Conservation (phyloP, 1,140 invertebrate genomes). For the Bombus fervidus region DNA sequence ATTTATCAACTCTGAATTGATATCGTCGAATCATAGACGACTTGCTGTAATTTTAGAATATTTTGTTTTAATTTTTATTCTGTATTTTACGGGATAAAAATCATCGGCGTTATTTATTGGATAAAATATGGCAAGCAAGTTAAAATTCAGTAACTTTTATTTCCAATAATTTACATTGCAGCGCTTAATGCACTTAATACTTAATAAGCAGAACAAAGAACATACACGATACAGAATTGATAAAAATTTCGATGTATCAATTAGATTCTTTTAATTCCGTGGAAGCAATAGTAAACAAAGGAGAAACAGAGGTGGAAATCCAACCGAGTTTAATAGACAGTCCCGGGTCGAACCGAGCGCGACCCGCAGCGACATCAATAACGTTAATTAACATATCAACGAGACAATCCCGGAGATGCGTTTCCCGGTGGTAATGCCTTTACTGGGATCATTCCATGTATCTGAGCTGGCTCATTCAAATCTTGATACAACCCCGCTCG, state of each 20-base stretch:
- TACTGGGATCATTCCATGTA: constrained; percentile 50
- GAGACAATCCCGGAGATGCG: constrained; percentile 57
- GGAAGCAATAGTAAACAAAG: background rate
- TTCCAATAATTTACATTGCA: too few relatives aligned
- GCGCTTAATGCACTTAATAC: background rate
- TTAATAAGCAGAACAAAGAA: background rate
- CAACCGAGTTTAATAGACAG: constrained; percentile 11
- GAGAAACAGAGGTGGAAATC: background rate
- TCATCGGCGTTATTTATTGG: background rate
- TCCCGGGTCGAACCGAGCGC: background rate
- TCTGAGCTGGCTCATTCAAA: constrained; percentile 57
- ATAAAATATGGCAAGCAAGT: background rate
- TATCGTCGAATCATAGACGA: background rate
- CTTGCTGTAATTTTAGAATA: background rate
- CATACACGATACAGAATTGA: background rate
- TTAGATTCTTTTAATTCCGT: background rate
- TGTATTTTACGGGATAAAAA: background rate
- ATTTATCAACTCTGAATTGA: background rate
- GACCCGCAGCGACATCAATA: constrained; percentile 57
- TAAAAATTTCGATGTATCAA: background rate
- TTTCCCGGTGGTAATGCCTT: constrained; percentile 54
- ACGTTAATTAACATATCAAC: constrained; percentile 73
- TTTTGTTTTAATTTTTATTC: background rate
- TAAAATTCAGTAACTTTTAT: background rate
- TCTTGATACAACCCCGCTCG: constrained; percentile 37